Conservation (phyloP, 1,140 invertebrate species). For the Ostrea denselamellosa region DNA sequence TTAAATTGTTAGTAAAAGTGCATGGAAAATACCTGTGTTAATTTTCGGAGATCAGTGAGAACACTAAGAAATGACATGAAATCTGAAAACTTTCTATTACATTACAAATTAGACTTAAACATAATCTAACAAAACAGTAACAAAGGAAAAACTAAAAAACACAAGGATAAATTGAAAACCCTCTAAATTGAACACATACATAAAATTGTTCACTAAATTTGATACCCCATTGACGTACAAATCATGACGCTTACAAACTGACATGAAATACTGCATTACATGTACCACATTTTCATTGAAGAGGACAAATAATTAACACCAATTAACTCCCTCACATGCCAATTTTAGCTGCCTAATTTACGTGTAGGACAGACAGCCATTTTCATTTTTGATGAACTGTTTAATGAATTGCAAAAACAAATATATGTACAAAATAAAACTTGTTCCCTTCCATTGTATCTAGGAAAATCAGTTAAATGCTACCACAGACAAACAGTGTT, state of each 20-base stretch:
- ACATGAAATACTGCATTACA: no score
- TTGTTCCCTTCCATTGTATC: conserved; percentile 12
- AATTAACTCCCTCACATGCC: not conserved
- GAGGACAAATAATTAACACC: no score
- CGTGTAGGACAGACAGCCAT: not conserved
- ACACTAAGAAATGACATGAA: not conserved
- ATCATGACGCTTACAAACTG: no score
- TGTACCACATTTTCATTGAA: no score
- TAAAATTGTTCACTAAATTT: no score
- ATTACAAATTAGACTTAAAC: not conserved
- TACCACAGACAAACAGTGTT: conserved; percentile 22
- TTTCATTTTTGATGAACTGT: not conserved
- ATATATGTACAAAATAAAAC: not conserved
- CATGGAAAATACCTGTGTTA: not conserved
- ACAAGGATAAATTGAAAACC: not conserved
- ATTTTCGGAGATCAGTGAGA: not conserved
- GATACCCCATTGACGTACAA: no score
- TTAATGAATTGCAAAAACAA: not conserved
- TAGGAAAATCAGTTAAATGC: not conserved
- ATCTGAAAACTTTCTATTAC: not conserved
- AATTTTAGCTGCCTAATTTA: not conserved
- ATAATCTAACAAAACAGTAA: not conserved
- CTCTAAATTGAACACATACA: no score
- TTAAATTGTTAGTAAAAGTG: not conserved
- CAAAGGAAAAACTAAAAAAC: not conserved